Conservation (phyloP, 2,888 invertebrate genomes). For the Meloe dianella region DNA sequence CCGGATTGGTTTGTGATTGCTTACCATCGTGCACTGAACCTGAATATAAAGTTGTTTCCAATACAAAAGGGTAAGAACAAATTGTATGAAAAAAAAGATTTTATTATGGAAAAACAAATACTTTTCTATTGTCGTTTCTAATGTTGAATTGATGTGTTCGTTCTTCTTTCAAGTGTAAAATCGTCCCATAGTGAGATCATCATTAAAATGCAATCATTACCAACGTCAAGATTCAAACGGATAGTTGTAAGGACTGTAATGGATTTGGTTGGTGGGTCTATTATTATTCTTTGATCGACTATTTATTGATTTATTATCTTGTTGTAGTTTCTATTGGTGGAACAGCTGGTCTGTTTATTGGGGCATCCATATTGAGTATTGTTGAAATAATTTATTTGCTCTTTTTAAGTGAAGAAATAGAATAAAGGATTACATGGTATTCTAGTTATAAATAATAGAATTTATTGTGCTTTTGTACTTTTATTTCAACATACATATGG, state of each 20-base stretch:
- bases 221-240: conserved; percentile 64
- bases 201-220: conserved; percentile 63
- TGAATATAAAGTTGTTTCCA: conserved; percentile 62
- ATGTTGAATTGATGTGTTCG: not conserved
- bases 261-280: conserved; percentile 66
- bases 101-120: no score
- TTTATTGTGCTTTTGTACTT: not conserved
- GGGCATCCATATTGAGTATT: conserved; percentile 66
- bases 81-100: not conserved
- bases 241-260: conserved; percentile 67
- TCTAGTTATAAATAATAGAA: not conserved
- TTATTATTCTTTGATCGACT: not conserved
- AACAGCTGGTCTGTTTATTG: conserved; percentile 67
- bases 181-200: conserved; percentile 53
- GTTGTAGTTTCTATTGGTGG: conserved; percentile 68
- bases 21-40: conserved; percentile 68
- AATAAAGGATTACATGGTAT: conserved; percentile 16
- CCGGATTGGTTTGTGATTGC: conserved; percentile 63
- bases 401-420: conserved; percentile 54
- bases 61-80: conserved; percentile 60
- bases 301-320: conserved; percentile 19
- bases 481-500: not conserved
- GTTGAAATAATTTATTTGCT: conserved; percentile 65
- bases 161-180: conserved; percentile 34
- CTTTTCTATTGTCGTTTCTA: not conserved